A percentile compares a stretch with the other conserved stretches of the same genome.
Evolutionary conservation across 2,797 vertebrate genomes (phyloP).

Genomic region (Sylvilagus floridanus): DNA sequence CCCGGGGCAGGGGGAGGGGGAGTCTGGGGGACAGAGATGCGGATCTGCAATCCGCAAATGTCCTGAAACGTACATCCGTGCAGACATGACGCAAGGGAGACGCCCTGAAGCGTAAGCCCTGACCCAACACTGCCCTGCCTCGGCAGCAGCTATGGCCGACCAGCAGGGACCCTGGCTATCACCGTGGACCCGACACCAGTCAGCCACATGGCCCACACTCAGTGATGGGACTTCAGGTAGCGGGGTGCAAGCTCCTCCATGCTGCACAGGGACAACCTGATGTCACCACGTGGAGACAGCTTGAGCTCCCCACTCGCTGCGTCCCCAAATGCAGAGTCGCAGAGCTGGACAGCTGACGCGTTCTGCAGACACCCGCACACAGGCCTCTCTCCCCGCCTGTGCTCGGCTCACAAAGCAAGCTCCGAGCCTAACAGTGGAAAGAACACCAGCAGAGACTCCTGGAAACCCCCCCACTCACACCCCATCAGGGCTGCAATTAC

Average conservation of each 20-base stretch:
- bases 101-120: neutral
- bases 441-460: neutral
- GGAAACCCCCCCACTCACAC: neutral
- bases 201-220: neutral
- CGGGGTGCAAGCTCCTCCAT: neutral
- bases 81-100: fast-evolving
- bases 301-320: neutral
- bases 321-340: neutral
- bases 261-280: neutral
- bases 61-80: neutral
- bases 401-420: neutral
- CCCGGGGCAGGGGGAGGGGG: neutral
- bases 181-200: neutral
- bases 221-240: neutral
- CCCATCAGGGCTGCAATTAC: neutral
- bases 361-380: neutral
- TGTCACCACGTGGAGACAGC: neutral
- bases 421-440: neutral
- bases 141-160: neutral
- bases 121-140: neutral
- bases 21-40: neutral
- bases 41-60: neutral
- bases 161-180: neutral
- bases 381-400: neutral
- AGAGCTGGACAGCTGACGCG: neutral